These are phyloP conservation scores for Apodemia zela DNA, from an alignment of 2,888 invertebrate genomes.

Conservation along the genomic window DNA sequence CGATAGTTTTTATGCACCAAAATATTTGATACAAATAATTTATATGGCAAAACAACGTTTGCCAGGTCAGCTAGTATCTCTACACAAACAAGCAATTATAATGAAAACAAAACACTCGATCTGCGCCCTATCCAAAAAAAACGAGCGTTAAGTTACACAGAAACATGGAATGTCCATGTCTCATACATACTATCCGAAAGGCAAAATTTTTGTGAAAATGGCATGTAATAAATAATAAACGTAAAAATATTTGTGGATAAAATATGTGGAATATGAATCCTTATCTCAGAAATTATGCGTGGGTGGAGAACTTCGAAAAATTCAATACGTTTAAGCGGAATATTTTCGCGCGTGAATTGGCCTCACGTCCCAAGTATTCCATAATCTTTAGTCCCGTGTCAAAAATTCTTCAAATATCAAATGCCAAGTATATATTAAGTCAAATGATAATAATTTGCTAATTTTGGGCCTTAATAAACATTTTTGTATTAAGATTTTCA, in stretches of 20 bases:
- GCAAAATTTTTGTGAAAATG: constrained; percentile 2
- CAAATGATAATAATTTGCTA: background rate
- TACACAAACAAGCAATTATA: too few relatives aligned
- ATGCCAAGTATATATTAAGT: constrained; percentile 34
- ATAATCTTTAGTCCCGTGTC: constrained; percentile 43
- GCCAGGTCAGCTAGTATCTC: too few relatives aligned
- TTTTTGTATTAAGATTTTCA: too few relatives aligned
- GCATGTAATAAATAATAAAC: constrained; percentile 10
- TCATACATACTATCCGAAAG: background rate
- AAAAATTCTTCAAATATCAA: constrained; percentile 43
- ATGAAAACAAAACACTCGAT: too few relatives aligned
- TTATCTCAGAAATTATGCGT: constrained; percentile 28
- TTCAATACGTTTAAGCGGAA: constrained; percentile 43
- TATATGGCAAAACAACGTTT: too few relatives aligned
- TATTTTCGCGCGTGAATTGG: constrained; percentile 70
- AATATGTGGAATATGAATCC: constrained; percentile 22
- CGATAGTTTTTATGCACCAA: too few relatives aligned
- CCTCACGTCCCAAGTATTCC: constrained; percentile 57
- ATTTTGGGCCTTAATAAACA: too few relatives aligned
- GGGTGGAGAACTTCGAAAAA: constrained; percentile 39
- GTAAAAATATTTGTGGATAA: constrained; percentile 24
- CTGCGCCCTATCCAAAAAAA: too few relatives aligned
- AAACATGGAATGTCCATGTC: background rate
- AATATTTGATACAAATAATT: too few relatives aligned
- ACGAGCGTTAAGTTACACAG: too few relatives aligned